Conservation (phyloP, 2,113 vertebrate genomes). For the Sinocyclocheilus grahami region DNA sequence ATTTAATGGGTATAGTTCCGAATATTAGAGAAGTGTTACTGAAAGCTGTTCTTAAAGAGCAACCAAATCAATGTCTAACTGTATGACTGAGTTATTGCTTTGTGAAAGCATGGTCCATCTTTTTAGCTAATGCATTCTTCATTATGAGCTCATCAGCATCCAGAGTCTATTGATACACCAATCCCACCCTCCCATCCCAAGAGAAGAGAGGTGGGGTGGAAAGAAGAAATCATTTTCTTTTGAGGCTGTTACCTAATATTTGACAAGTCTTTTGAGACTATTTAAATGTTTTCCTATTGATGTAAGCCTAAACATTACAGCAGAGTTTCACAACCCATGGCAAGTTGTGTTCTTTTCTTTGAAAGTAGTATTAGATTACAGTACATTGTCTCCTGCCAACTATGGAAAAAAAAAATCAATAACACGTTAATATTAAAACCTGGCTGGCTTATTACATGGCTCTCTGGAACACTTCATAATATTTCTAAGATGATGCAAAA, state of each 20-base stretch:
- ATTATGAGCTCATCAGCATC: constrained; percentile 30
- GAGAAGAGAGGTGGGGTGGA: constrained; percentile 15
- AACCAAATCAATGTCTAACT: neutral
- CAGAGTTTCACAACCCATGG: neutral
- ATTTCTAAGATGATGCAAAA: neutral
- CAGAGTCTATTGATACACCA: neutral
- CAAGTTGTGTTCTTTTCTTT: neutral
- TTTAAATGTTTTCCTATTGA: neutral
- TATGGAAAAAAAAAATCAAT: neutral
- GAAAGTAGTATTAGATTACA: constrained; percentile 1
- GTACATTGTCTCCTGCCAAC: neutral
- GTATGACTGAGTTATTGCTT: neutral
- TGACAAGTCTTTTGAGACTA: neutral
- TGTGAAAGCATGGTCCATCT: neutral
- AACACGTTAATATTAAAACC: neutral
- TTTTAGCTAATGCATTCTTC: constrained; percentile 26
- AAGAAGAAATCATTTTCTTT: neutral
- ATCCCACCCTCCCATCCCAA: constrained; percentile 27
- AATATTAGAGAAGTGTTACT: neutral
- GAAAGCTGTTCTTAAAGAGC: neutral
- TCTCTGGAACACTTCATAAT: neutral
- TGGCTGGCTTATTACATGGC: neutral
- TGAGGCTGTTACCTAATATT: neutral
- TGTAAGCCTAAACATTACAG: neutral
- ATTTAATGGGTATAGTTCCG: neutral